Evolutionary conservation across 2,113 vertebrate species (phyloP), one percentile per base, ranked within the genome.

Genomic region (Triplophysa dalaica): DNA sequence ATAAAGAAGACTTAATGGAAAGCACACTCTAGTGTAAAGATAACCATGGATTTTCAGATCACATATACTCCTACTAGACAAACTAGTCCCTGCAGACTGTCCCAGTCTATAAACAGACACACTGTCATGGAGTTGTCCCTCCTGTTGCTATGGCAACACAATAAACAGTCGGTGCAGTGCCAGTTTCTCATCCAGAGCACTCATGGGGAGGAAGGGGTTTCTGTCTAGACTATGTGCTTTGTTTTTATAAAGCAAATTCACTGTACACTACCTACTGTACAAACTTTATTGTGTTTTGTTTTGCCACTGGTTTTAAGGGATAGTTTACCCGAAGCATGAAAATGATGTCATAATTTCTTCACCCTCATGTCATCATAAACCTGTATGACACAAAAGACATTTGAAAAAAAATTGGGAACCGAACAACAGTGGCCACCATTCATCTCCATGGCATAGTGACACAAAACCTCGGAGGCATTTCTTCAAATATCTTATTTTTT

Each of bases 91-190:
- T 78, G 64, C 48, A 73, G 70, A 70, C 70, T 54, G 7, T 76
- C 67, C 29, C 65, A 3, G 17, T 74, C 75, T 85, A 85, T 76
- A 79, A 83, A 83, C 80, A 83, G 77, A 33, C 62, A 21, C 56
- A 56, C 62, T 58, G 50, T 77, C 79, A 54, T 77, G 75, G 33
- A 76, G 80, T 82, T 85, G 77, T 77, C 67, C 78, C 67, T 38
- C 65, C 38, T 41, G 67, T 33, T 63, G 8, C 70, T 70, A 85
- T 81, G 66, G 76, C 52, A 70, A 85, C 81, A 43, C 24, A 58
- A 61, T 85, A 83, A 83, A 83, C 70, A 85, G 63, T 79, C 60
- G 70, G 75, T 8, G 14, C 33, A 61, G 65, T 58, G 41, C 75
- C 33, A 45, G 21, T 54, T 45, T 72, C 33, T 63, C 75, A 78